Conservation (phyloP, 64 coral and sea anemone species). For the Dendrophyllia cribrosa region DNA sequence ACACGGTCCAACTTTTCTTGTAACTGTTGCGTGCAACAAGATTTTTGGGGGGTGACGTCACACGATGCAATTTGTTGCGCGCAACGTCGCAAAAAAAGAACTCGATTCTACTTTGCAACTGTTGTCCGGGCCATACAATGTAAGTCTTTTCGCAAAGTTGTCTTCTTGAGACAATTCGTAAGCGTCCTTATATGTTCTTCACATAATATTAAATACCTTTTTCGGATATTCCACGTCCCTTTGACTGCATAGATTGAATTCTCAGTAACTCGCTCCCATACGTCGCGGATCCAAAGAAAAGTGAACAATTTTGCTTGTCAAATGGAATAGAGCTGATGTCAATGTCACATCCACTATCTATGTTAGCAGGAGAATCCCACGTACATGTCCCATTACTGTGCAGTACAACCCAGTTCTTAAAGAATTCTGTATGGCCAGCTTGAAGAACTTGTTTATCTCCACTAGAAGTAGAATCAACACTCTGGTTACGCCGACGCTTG, state of each 20-base stretch:
- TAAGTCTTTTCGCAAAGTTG: too few relatives aligned
- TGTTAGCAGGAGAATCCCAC: conserved; percentile 62
- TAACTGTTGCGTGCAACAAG: too few relatives aligned
- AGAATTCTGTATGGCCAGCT: conserved; percentile 71
- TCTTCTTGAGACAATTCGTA: too few relatives aligned
- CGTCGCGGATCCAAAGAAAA: conserved; percentile 72
- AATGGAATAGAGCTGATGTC: conserved; percentile 67
- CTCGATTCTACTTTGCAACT: too few relatives aligned
- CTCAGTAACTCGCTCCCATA: conserved; percentile 57
- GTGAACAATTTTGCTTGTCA: conserved; percentile 62
- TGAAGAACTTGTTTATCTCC: conserved; percentile 46
- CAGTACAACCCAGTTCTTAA: conserved; percentile 66
- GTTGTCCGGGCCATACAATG: too few relatives aligned
- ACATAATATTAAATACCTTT: background rate
- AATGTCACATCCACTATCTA: conserved; percentile 69
- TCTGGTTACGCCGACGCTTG: too few relatives aligned
- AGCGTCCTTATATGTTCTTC: too few relatives aligned
- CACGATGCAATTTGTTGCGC: too few relatives aligned
- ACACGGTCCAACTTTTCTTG: too few relatives aligned
- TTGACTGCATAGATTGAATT: conserved; percentile 4
- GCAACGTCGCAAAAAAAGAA: too few relatives aligned
- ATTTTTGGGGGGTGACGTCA: too few relatives aligned
- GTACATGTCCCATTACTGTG: conserved; percentile 53
- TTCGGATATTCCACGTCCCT: background rate
- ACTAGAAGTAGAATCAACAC: conserved; percentile 8